Evolutionary conservation across 2,113 vertebrate species (phyloP).

Genomic region (Pontoporia blainvillei): DNA sequence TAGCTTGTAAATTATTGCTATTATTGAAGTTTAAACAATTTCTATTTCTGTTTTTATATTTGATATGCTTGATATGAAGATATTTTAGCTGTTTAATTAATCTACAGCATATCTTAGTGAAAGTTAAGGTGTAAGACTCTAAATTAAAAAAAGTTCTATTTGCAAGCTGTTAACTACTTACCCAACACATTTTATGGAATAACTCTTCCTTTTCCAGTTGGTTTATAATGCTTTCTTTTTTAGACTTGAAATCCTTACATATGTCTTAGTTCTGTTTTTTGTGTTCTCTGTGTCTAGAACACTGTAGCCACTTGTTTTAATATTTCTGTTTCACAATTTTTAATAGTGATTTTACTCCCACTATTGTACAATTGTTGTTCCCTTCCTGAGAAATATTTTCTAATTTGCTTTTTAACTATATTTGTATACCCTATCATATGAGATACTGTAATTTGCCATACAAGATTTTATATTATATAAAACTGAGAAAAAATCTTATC

Average conservation of each 20-base stretch:
- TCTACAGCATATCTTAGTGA: background rate
- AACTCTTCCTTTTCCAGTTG: background rate
- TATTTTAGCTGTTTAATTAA: background rate
- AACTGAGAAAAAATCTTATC: background rate
- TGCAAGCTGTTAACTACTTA: background rate
- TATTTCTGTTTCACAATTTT: background rate
- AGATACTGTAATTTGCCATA: background rate
- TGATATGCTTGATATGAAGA: background rate
- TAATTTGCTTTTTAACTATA: background rate
- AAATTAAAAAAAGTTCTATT: background rate
- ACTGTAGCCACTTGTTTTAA: background rate
- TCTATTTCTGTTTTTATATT: background rate
- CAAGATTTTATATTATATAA: background rate
- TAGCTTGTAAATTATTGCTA: background rate
- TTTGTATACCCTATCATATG: background rate
- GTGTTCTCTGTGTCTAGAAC: background rate
- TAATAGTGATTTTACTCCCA: background rate
- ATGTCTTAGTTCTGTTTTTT: background rate
- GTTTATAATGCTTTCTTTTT: background rate
- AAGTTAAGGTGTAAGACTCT: background rate
- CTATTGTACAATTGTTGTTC: background rate
- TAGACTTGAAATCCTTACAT: background rate
- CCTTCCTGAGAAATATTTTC: background rate
- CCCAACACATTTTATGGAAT: background rate
- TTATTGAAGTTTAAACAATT: background rate